Conservation (phyloP, 2,888 invertebrate genomes). For the Phalera bucephala region DNA sequence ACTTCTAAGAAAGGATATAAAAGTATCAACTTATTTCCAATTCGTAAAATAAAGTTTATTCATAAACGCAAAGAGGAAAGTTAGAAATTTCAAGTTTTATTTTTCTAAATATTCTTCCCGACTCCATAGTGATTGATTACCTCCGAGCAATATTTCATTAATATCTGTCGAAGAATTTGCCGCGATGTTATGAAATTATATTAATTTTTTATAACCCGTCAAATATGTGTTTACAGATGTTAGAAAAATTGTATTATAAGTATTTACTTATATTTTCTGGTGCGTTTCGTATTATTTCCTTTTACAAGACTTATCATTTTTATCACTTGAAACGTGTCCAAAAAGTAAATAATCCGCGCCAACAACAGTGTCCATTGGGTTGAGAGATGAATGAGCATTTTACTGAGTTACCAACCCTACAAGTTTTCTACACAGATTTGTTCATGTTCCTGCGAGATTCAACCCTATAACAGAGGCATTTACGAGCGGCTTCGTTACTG, state of each 20-base stretch:
- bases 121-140: constrained; percentile 70
- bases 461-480: constrained; percentile 15
- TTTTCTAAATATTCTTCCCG: constrained; percentile 50
- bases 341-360: constrained; percentile 16
- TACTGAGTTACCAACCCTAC: constrained; percentile 29
- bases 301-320: neutral
- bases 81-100: constrained; percentile 44
- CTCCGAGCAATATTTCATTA: constrained; percentile 69
- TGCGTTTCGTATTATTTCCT: neutral
- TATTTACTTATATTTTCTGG: neutral
- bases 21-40: constrained; percentile 33
- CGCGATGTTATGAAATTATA: constrained; percentile 54
- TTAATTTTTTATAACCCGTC: constrained; percentile 42
- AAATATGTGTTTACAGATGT: constrained; percentile 20
- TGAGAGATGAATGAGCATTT: constrained; percentile 32
- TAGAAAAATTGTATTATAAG: neutral
- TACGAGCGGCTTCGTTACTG: constrained; percentile 13
- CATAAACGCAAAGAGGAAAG: constrained; percentile 41
- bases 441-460: constrained; percentile 11
- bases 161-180: constrained; percentile 74
- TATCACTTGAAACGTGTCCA: constrained; percentile 11
- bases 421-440: constrained; percentile 25
- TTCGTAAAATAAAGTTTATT: constrained; percentile 37
- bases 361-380: constrained; percentile 22
- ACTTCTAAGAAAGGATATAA: constrained; percentile 30